phyloP scores from a whole-genome alignment of 2,797 vertebrate genomes.

The Telmatherina bonti region DNA sequence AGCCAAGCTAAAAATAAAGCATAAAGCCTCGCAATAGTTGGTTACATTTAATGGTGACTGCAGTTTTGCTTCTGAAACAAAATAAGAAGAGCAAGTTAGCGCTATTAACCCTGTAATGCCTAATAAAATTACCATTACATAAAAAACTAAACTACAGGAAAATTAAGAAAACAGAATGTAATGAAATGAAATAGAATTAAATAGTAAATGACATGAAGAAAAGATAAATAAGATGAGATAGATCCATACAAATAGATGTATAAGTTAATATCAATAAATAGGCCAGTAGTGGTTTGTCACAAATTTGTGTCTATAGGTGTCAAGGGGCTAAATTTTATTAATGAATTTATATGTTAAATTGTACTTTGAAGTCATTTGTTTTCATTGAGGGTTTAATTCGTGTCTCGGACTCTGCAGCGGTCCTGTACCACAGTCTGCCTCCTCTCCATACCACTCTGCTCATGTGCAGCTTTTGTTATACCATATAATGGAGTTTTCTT shows the following conservation, averaged over 20 bases:
- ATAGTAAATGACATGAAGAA: too few species aligned
- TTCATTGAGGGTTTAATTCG: neutral
- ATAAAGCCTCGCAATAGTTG: slow-evolving; percentile 12
- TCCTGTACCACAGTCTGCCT: neutral
- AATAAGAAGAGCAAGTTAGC: slow-evolving; percentile 9
- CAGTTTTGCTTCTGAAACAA: slow-evolving; percentile 16
- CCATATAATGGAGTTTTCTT: slow-evolving; percentile 11
- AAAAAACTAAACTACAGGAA: neutral
- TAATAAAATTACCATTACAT: neutral
- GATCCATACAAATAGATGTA: too few species aligned
- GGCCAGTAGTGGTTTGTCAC: too few species aligned
- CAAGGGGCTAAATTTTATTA: neutral
- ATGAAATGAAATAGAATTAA: neutral
- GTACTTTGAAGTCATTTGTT: neutral
- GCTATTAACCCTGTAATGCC: neutral
- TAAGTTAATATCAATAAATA: too few species aligned
- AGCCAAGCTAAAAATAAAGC: slow-evolving; percentile 41
- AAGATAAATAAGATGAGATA: too few species aligned
- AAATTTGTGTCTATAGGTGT: too few species aligned
- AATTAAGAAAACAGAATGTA: too few species aligned
- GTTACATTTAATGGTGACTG: slow-evolving; percentile 6
- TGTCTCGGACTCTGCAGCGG: neutral
- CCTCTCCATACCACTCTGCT: slow-evolving; percentile 8
- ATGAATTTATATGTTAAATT: too few species aligned
- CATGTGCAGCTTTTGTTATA: slow-evolving; percentile 22